Evolutionary conservation across 2,113 vertebrate genomes (phyloP), one percentile per base, ranked within the genome.

Genomic region (Cranoglanis bouderius): DNA sequence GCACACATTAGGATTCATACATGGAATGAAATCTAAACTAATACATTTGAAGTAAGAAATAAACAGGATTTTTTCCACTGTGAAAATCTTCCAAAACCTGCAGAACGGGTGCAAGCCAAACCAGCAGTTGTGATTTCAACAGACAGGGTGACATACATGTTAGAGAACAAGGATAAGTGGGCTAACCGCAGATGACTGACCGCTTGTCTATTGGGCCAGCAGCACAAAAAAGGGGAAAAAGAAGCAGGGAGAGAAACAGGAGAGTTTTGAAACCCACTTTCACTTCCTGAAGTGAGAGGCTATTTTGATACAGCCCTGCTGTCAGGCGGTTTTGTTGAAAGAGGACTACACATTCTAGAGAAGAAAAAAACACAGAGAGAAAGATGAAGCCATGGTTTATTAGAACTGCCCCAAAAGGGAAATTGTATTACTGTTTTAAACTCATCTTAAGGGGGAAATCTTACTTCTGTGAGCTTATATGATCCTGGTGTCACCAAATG

Each of bases 201-300:
- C 87, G 86, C 74, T 91, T 90, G 89, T 91, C 72, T 92, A 74
- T 89, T 65, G 26, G 89, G 85, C 82, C 86, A 90, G 82, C 55
- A 75, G 10, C 38, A 78, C 78, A 59, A 85, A 78, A 55, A 93
- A 88, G 89, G 85, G 89, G 89, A 84, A 90, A 91, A 84, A 87
- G 87, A 90, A 85, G 87, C 89, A 77, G 63, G 88, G 85, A 85
- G 84, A 87, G 89, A 91, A 89, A 90, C 89, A 81, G 83, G 77
- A 77, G 90, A 88, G 93, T 95, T 95, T 95, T 94, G 95, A 94
- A 95, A 95, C 91, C 65, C 88, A 93, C 94, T 95, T 95, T 95
- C 95, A 95, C 94, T 95, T 95, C 95, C 94, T 90, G 88, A 93
- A 90, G 86, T 89, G 86, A 90, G 90, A 88, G 91, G 90, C 92